Evolutionary conservation across 2,113 vertebrate genomes (phyloP), one percentile per base, ranked within the genome.

Genomic region (Alethe castanea): DNA sequence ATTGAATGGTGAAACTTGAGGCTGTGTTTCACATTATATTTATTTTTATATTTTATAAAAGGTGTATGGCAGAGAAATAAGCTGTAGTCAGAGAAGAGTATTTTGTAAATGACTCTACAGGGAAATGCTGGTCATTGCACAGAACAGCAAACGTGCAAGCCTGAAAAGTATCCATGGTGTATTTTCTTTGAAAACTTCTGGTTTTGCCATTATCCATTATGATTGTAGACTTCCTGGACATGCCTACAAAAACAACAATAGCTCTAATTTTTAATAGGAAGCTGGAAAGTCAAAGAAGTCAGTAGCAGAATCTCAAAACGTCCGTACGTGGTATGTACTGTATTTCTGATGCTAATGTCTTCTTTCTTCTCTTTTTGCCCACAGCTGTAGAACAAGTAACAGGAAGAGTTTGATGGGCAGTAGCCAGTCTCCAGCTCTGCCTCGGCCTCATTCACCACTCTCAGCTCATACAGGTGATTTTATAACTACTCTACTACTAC

Each of bases 371-470:
- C 8, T 73, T 84, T 93, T 77, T 88, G 28, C 59, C 96, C 64
- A 50, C 97, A 99, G 99, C 97, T 99, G 99, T 96, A 98, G 99
- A 95, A 99, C 99, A 16, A 99, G 98, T 97, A 99, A 99, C 98
- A 98, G 99, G 96, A 99, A 99, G 94, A 99, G 98, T 96, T 97
- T 99, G 96, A 99, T 99, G 90, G 98, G 99, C 97, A 99, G 98
- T 97, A 98, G 98, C 47, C 99, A 99, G 95, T 98, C 99, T 61
- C 92, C 99, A 86, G 99, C 98, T 33, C 97, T 99, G 95, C 99
- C 99, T 61, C 98, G 99, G 47, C 99, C 99, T 45, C 99, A 99
- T 92, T 99, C 99, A 3, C 99, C 99, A 4, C 99, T 99, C 54
- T 99, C 99, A 28, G 99, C 99, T 92, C 98, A 99, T 36, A 97